These are phyloP conservation scores for Cepaea hortensis DNA, from an alignment of 2,888 invertebrate species.

Conservation along the genomic window DNA sequence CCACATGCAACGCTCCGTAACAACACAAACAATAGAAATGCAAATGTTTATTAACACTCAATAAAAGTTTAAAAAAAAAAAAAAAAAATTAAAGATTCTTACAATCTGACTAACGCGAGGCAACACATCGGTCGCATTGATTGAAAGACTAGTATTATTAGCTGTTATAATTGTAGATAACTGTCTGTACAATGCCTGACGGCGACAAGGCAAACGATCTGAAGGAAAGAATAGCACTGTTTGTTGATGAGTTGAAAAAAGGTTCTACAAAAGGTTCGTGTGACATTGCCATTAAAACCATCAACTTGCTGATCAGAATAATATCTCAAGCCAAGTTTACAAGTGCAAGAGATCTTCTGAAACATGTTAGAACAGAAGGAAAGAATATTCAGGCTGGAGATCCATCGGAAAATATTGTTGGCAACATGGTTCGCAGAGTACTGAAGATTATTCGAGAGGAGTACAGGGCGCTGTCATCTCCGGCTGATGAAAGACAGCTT, in stretches of 20 bases:
- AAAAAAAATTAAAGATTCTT: no score
- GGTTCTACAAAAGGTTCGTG: constrained; percentile 80
- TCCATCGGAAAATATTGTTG: constrained; percentile 86
- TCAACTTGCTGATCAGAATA: constrained; percentile 84
- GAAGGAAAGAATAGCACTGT: constrained; percentile 43
- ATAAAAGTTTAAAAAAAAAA: no score
- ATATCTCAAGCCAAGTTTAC: constrained; percentile 84
- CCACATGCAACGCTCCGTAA: no score
- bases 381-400: constrained; percentile 81
- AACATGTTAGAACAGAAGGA: constrained; percentile 81
- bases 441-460: constrained; percentile 75
- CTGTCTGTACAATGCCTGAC: constrained; percentile 30
- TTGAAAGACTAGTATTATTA: neutral
- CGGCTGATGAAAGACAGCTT: constrained; percentile 5
- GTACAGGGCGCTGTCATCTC: constrained; percentile 55
- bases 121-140: neutral
- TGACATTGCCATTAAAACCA: constrained; percentile 84
- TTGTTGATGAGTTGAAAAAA: constrained; percentile 47
- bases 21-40: no score
- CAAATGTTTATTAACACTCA: no score
- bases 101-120: neutral
- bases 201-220: constrained; percentile 45
- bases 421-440: constrained; percentile 87
- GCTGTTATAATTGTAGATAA: neutral
- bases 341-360: constrained; percentile 82